Evolutionary conservation across 2,888 invertebrate genomes (phyloP), one percentile per base, ranked within the genome.

Genomic region (Coleophora flavipennella): DNA sequence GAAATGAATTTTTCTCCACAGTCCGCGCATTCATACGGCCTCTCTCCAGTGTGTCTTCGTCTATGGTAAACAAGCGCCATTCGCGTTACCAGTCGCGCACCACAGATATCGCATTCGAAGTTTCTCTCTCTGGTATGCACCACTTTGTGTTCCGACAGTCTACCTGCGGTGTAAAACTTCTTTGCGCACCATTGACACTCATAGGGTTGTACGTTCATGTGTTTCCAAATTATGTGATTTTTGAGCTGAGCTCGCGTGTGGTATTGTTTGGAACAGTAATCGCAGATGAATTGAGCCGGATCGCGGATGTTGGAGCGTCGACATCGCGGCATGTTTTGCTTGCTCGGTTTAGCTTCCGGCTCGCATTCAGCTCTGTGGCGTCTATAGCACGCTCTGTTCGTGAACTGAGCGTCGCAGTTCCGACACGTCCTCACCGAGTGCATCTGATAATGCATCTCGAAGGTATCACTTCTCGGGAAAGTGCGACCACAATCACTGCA

Each of bases 101-200:
- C 74, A 54, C 88, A 88, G 36, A 86, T 70, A 40, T 85, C 80
- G 43, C 88, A 88, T 45, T 71, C 76, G 48, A 81, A 87, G 35
- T 85, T 86, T 44, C 87, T 65, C 34, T 65, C 84, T 10, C 85
- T 67, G 0, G 86, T 85, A 48, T 88, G 88, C 0, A 86, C 87
- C 0, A 85, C 76, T 2, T 70, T 69, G 39, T 88, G 88, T 42
- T 85, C 86, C 0, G 81, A 79, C 40, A 87, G 51, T 13, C 86
- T 66, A 0, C 81, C 78, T 3, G 83, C 71, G 0, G 86, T 84
- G 42, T 81, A 86, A 43, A 87, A 88, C 45, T 83, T 62, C 31
- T 85, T 85, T 0, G 74, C 72, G 42, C 88, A 88, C 65, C 78
- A 77, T 14, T 77, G 72, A 45, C 87, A 88, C 45, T 85, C 75